A percentile compares a stretch with the other conserved stretches of the same genome.
Conservation (phyloP, 2,113 vertebrate genomes). For the Holacanthus passer region DNA sequence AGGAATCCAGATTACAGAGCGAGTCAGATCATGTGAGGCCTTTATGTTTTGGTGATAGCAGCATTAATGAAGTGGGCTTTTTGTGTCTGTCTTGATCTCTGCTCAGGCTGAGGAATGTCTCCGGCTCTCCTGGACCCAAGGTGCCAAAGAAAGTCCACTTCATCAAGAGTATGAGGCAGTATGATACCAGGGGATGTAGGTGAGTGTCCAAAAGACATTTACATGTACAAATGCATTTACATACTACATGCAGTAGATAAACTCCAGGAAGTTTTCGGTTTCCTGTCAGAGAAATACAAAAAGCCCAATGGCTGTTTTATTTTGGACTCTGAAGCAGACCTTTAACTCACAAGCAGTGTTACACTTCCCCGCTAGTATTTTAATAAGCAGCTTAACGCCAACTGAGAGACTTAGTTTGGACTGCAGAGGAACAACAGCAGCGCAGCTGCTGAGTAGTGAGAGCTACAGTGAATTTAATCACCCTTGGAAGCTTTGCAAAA, state of each 20-base stretch:
- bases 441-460: conserved; percentile 47
- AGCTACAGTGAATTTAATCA: conserved; percentile 62
- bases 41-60: conserved; percentile 1
- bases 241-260: background rate
- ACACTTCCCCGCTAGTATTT: conserved; percentile 25
- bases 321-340: conserved; percentile 17
- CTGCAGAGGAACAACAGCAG: conserved; percentile 49
- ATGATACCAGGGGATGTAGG: conserved; percentile 97
- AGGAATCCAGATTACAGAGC: background rate
- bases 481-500: conserved; percentile 56
- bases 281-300: background rate
- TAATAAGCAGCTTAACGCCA: conserved; percentile 73
- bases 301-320: conserved; percentile 13
- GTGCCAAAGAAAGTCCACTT: conserved; percentile 96
- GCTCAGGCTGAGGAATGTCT: conserved; percentile 84
- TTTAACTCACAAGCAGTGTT: conserved; percentile 14
- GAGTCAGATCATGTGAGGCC: background rate
- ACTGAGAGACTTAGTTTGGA: conserved; percentile 44
- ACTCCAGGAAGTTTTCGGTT: background rate
- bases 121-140: conserved; percentile 92
- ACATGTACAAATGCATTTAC: background rate
- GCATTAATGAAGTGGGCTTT: conserved; percentile 1
- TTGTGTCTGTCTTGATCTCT: conserved; percentile 3
- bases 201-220: conserved; percentile 65
- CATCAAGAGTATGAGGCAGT: conserved; percentile 98